Base-by-base conservation (phyloP, 2,113 vertebrate species). In the Myiopsitta monachus region DNA sequence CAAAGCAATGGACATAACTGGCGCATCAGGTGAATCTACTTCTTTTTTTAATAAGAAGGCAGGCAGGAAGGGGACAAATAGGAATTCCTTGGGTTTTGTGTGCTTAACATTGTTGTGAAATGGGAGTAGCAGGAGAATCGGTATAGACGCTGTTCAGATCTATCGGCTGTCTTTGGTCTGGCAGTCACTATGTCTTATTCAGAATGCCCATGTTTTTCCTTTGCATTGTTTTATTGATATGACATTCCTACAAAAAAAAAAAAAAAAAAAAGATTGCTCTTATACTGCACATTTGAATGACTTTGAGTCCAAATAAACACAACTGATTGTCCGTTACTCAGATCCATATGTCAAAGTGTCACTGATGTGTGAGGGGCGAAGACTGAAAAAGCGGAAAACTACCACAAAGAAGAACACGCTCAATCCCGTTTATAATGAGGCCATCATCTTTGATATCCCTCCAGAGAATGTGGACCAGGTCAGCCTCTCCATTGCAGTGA, bases 1-100 rank as follows among this genome's bases (percentile, higher is more conserved):
- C 92, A 99, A 99, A 98, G 99, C 99, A 83, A 99, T 99, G 99
- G 99, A 99, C 96, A 99, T 99, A 96, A 99, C 99, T 39, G 99
- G 99, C 7, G 99, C 99, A 24, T 99, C 99, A 97, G 99, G 99
- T 99, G 97, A 46, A 96, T 68, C 59, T 28, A 33, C 28, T 68
- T 13, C 19, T 63, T 77, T 21, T 87, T 82, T 49, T 38, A 11
- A 59, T 28, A 66, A 49, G 17, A 51, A 41, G 17, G 22, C 39
- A 74, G 44, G 39, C 52, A 87, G 44, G n/a, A 49, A 79, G 31
- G 17, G 16, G 19, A 27, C 21, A 43, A 78, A 47, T 5, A 47
- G 18, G 18, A 90, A 9, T 19, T 76, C 28, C 5, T 36, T 59
- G 41, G 1, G 0, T 27, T 93, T 46, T 88, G 3, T 52, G 23